Percentiles rank a stretch among this genome's conserved stretches.
Conservation (phyloP, 2,113 vertebrate genomes). For the Entomyzon cyanotis region DNA sequence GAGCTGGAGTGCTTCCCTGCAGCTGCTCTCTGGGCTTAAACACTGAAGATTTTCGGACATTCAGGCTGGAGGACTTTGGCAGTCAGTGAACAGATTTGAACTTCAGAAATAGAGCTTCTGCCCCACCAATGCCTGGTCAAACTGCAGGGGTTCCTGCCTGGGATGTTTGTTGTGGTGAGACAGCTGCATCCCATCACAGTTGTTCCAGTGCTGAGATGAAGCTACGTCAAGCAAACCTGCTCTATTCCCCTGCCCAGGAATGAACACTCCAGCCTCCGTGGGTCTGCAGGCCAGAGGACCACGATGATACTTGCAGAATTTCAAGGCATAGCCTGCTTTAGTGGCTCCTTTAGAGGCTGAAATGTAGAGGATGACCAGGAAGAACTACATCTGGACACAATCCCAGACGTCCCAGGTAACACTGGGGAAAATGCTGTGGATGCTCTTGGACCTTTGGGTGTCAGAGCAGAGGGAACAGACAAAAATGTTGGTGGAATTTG, state of each 20-base stretch:
- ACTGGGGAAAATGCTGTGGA: background rate
- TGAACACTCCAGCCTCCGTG: background rate
- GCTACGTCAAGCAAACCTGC: background rate
- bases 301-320: background rate
- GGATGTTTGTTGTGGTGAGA: background rate
- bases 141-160: background rate
- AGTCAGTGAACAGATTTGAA: background rate
- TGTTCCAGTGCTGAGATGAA: background rate
- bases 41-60: background rate
- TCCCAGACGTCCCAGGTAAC: background rate
- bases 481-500: background rate
- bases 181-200: background rate
- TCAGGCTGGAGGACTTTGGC: background rate
- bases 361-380: background rate
- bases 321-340: background rate
- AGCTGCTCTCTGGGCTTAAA: constrained; percentile 43
- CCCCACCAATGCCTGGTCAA: background rate
- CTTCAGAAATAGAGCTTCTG: background rate
- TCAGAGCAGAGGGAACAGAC: background rate
- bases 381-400: background rate
- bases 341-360: background rate
- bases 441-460: background rate
- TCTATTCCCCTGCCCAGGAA: background rate
- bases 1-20: constrained; percentile 37
- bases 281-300: background rate